phyloP scores from a whole-genome alignment of 2,113 vertebrate genomes.

The Pteruthius melanotis region DNA sequence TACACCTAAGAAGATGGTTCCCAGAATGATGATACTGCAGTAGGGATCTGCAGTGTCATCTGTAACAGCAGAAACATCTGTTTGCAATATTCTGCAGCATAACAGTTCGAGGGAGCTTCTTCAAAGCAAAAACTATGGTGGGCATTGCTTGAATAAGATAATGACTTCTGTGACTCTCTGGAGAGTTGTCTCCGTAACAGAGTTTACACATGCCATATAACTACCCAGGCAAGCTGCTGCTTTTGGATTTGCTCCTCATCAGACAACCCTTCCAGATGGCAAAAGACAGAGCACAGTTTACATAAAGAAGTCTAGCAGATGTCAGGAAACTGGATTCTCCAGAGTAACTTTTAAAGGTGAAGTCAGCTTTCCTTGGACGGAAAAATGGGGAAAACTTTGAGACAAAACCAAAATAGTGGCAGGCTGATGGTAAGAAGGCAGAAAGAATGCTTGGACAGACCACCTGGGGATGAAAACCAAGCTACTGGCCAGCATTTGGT shows the following conservation, averaged over 20 bases:
- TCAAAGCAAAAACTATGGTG: background rate
- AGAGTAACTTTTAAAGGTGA: background rate
- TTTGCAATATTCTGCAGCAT: background rate
- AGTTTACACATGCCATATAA: background rate
- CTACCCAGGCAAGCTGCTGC: conserved; percentile 4
- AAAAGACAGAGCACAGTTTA: conserved; percentile 23
- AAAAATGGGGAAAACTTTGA: background rate
- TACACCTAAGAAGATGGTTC: background rate
- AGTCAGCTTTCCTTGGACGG: background rate
- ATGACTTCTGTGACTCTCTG: background rate
- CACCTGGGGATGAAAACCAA: background rate
- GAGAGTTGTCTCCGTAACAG: background rate
- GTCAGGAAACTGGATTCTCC: conserved; percentile 3
- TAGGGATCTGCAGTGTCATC: background rate
- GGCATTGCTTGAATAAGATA: background rate
- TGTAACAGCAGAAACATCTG: background rate
- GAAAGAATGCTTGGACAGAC: background rate
- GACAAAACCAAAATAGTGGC: background rate
- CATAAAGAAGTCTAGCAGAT: conserved; percentile 24
- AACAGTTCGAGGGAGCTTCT: background rate
- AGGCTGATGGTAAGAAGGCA: background rate
- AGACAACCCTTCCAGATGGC: conserved; percentile 34
- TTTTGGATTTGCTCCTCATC: conserved; percentile 32
- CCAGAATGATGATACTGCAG: background rate
- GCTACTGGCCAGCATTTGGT: background rate